phyloP scores from a whole-genome alignment of 2,797 vertebrate genomes.

The Syngnathus acus region DNA sequence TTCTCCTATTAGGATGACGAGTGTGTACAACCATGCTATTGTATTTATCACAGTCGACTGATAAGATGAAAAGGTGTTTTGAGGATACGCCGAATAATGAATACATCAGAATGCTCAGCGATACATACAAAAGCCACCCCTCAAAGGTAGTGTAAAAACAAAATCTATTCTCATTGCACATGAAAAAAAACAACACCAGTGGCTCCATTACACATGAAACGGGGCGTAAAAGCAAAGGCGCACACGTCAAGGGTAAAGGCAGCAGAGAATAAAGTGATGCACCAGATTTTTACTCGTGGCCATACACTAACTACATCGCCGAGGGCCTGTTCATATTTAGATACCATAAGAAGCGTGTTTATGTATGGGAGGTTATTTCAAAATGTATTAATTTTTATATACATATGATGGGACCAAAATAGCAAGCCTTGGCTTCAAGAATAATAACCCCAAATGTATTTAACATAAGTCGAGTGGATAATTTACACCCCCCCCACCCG shows the following conservation, averaged over 20 bases:
- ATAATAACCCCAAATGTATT: slow-evolving; percentile 27
- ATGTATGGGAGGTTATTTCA: slow-evolving; percentile 39
- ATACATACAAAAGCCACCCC: background rate
- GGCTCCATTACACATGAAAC: slow-evolving; percentile 2
- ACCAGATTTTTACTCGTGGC: slow-evolving; percentile 35
- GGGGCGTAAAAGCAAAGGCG: slow-evolving; percentile 9
- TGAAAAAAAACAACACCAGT: background rate
- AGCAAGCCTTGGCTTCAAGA: slow-evolving; percentile 15
- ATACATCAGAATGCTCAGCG: background rate
- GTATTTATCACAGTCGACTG: background rate
- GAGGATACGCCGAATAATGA: slow-evolving; percentile 9
- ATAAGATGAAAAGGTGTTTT: slow-evolving; percentile 2
- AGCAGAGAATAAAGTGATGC: slow-evolving; percentile 35
- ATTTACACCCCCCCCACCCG: background rate
- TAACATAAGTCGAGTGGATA: background rate
- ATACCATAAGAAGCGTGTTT: slow-evolving; percentile 32
- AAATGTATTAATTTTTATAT: slow-evolving; percentile 20
- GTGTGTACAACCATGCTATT: too few species aligned
- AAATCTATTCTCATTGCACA: background rate
- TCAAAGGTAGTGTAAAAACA: background rate
- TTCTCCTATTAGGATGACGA: background rate
- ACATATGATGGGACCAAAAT: slow-evolving; percentile 1
- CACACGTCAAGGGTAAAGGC: slow-evolving; percentile 19
- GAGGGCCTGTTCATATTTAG: slow-evolving; percentile 49
- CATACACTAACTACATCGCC: slow-evolving; percentile 23